Evolutionary conservation across 2,888 invertebrate species (phyloP).

Genomic region (Phymatocera aterrima): DNA sequence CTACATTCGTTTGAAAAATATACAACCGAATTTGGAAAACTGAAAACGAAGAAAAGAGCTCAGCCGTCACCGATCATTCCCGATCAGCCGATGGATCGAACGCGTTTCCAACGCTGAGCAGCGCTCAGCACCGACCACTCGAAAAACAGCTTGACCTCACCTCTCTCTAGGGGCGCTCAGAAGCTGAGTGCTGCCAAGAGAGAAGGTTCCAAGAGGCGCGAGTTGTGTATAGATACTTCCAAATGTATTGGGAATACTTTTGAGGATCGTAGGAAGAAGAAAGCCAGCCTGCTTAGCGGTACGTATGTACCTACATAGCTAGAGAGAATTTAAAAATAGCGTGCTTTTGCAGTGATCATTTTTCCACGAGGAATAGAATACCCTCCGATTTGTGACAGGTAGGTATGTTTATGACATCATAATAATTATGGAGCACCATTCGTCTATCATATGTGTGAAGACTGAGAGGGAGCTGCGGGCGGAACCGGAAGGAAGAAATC

Average conservation of each 20-base stretch:
- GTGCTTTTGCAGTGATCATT: not conserved
- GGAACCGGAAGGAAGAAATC: conserved; percentile 24
- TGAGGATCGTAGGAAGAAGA: not conserved
- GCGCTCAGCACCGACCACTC: conserved; percentile 7
- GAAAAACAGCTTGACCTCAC: conserved; percentile 33
- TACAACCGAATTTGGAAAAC: not conserved
- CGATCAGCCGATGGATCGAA: conserved; percentile 7
- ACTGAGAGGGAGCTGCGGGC: not conserved
- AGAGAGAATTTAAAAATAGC: not conserved
- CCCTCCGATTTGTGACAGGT: not conserved
- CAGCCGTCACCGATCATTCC: conserved; percentile 13
- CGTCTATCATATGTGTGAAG: not conserved
- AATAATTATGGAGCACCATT: conserved; percentile 12
- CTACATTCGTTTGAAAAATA: not conserved
- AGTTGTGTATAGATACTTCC: conserved; percentile 38
- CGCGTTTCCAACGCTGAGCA: conserved; percentile 14
- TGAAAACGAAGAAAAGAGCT: not conserved
- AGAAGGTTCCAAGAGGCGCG: conserved; percentile 8
- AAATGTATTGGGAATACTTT: conserved; percentile 38
- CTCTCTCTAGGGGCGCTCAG: conserved; percentile 29
- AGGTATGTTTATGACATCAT: not conserved
- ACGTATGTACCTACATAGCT: not conserved
- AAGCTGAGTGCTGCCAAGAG: conserved; percentile 33
- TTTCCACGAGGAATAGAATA: not conserved
- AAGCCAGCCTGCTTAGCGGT: not conserved